Evolutionary conservation across 2,113 vertebrate species (phyloP), one percentile per base, ranked within the genome.

Genomic region (Nanger granti): DNA sequence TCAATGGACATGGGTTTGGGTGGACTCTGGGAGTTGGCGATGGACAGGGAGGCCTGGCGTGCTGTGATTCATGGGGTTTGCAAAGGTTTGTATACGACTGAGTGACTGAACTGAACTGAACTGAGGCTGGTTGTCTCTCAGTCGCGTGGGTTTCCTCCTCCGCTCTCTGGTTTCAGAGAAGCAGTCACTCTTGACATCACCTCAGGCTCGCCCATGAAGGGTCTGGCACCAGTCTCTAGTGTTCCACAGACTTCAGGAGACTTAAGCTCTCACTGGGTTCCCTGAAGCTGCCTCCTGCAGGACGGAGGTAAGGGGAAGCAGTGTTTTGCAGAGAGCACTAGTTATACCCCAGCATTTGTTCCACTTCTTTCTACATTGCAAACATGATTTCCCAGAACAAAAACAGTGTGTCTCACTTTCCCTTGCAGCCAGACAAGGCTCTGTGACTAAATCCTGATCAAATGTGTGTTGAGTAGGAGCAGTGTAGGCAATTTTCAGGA

Each of bases 151-250:
- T 8, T 34, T 8, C 57, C 20, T 37, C 85, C 14, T 41, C 44
- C 14, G n/a, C 34, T 93, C 86, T 94, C 82, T 88, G 34, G 85
- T 64, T 57, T 80, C 69, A 79, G 54, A 73, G 22, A 49, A 12
- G 22, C n/a, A 31, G 11, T 59, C 49, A 44, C 17, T 7, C 22
- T 64, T 31, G 54, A 85, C 13, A 57, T 28, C 5, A 41, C 47
- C 15, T 80, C 24, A 12, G 31, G 49, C 24, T 73, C n/a, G 29
- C 28, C 29, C 13, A 47, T 7, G 24, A 22, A 52, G 64, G 5
- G 60, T 80, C 54, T 89, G 57, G 18, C 57, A 15, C 12, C n/a
- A 87, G 85, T 17, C 8, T 54, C 47, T 90, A 60, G 10, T 86
- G 12, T 10, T 55, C 24, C 55, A 10, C 26, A 92, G 83, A 22